Evolutionary conservation across 2,888 invertebrate genomes (phyloP), one percentile per base, ranked within the genome.

Genomic region (Apotomis betuletana): DNA sequence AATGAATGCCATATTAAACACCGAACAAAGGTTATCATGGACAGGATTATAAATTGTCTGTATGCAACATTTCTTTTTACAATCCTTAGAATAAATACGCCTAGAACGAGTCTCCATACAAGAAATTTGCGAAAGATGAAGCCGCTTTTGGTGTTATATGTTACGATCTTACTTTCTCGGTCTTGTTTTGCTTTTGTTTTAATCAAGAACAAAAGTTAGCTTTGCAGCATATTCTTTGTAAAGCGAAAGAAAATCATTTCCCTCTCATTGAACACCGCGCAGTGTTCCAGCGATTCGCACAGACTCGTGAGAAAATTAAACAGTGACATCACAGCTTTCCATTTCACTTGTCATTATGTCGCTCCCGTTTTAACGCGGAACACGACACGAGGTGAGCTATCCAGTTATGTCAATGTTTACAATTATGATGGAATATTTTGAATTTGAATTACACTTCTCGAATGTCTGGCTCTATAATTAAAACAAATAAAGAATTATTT

Each of bases 291-390:
- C 75, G 75, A 77, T 74, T 77, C 75, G 62, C 60, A 52, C 73
- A 63, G 83, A 83, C 73, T 82, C 83, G 85, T 86, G 87, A 83
- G 89, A 89, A 89, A 85, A 87, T 88, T 85, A 86, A 86, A 87
- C 85, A 84, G 82, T 82, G 78, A 82, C 81, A 76, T 80, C 79
- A 78, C 77, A 76, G 83, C 83, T 87, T 87, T 85, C 86, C 83
- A 85, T 87, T 87, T 85, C 85, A 83, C 80, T 84, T 81, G 81
- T 76, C 80, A 74, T 74, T 79, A 76, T 77, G 78, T 77, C 76
- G 75, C 70, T 60, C 75, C 57, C 57, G 67, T 44, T 63, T 49
- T 51, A 55, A 49, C 55, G n/a, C 55, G 46, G 54, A 46, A 38
- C 49, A 15, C 55, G 49, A 49, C 41, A 49, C 9, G 15, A n/a